Evolutionary conservation across 1,140 invertebrate species (phyloP).

Genomic region (Atopsyche davidsoni): DNA sequence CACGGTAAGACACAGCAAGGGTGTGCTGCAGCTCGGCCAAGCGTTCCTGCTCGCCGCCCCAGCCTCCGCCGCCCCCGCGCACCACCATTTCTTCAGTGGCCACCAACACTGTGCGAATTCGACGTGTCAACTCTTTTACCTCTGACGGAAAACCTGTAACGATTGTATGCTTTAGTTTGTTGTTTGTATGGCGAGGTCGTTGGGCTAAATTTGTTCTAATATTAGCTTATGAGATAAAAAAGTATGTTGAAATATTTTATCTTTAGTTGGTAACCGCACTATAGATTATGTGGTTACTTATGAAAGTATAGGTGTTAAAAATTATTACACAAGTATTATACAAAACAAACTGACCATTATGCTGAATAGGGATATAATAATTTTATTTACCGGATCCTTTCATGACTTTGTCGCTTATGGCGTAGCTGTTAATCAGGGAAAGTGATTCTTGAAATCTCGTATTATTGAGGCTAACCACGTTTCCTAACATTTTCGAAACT

Average conservation of each 20-base stretch:
- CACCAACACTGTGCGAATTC: constrained; percentile 88
- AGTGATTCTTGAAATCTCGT: constrained; percentile 86
- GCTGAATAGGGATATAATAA: constrained; percentile 3
- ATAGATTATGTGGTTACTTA: no score
- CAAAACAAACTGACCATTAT: constrained; percentile 3
- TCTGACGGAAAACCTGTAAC: constrained; percentile 70
- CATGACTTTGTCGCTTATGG: constrained; percentile 88
- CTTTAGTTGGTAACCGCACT: no score
- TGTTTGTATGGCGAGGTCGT: no score
- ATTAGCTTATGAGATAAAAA: no score
- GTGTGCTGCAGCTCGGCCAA: constrained; percentile 89
- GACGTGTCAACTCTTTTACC: constrained; percentile 87
- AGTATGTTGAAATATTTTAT: no score
- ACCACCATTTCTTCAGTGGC: constrained; percentile 87
- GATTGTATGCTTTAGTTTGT: not conserved
- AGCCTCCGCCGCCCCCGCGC: constrained; percentile 61
- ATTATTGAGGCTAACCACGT: constrained; percentile 79
- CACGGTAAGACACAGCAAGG: constrained; percentile 89
- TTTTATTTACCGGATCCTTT: constrained; percentile 66
- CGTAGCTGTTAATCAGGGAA: constrained; percentile 88
- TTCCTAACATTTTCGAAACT: constrained; percentile 85
- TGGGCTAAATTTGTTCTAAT: no score
- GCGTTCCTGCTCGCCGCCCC: constrained; percentile 77
- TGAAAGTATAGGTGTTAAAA: no score
- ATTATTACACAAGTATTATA: no score